Evolutionary conservation across 2,797 vertebrate genomes (phyloP).

Genomic region (Heliangelus exortis): DNA sequence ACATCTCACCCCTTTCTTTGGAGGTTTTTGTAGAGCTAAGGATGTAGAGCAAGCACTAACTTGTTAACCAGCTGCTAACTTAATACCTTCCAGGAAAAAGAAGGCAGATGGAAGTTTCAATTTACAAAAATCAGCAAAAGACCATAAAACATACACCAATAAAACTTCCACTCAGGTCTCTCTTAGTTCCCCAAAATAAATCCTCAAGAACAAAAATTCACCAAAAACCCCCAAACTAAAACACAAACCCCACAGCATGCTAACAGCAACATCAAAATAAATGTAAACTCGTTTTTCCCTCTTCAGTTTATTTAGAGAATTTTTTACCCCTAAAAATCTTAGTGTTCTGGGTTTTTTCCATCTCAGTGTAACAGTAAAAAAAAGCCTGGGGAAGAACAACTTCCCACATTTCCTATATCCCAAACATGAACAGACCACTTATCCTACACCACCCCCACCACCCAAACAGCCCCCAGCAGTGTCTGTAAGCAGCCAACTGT

Average conservation of each 20-base stretch:
- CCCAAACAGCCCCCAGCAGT: neutral
- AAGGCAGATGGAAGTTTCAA: neutral
- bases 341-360: fast-evolving
- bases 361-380: neutral
- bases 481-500: neutral
- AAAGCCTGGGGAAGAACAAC: neutral
- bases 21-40: neutral
- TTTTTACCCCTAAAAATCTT: neutral
- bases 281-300: neutral
- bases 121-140: neutral
- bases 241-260: fast-evolving
- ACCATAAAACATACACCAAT: too few species aligned
- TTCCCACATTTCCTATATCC: neutral
- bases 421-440: neutral
- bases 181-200: too few species aligned
- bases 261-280: neutral
- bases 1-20: neutral
- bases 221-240: neutral
- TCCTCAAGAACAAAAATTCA: too few species aligned
- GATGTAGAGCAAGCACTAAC: neutral
- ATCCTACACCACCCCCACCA: neutral
- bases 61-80: neutral
- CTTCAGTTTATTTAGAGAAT: neutral
- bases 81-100: neutral
- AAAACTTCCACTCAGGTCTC: too few species aligned